phyloP scores from a whole-genome alignment of 30 jellyfish, hydroid and myxozoan species.

The Cassiopea andromeda region DNA sequence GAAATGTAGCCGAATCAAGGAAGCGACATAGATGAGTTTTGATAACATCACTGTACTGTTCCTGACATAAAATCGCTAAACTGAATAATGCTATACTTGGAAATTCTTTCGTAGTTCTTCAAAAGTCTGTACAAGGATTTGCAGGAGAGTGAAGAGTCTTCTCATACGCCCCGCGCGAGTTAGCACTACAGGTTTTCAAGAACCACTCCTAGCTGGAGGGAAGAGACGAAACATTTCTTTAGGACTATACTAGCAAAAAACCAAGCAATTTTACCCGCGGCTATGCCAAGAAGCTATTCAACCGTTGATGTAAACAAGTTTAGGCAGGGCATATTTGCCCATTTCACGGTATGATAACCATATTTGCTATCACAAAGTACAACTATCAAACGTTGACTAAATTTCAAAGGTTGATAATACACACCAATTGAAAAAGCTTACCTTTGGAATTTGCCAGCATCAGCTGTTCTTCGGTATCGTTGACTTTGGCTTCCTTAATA shows the following conservation, averaged over 20 bases:
- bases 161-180: no score
- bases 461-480: slow-evolving; percentile 21
- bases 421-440: background rate
- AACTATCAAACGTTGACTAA: background rate
- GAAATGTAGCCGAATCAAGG: no score
- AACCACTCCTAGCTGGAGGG: background rate
- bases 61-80: no score
- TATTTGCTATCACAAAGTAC: background rate
- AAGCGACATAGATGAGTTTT: no score
- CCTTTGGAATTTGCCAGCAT: slow-evolving; percentile 58
- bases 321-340: background rate
- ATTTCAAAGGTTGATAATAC: background rate
- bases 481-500: slow-evolving; percentile 14
- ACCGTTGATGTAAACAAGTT: background rate
- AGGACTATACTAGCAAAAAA: background rate
- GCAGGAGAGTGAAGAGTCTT: no score
- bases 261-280: background rate
- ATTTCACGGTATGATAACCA: background rate
- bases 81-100: no score
- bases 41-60: no score
- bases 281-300: background rate
- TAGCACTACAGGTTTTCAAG: no score
- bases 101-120: no score
- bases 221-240: background rate
- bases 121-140: no score